Evolutionary conservation across 2,888 invertebrate species (phyloP).

Genomic region (Himalopsyche tibetana): DNA sequence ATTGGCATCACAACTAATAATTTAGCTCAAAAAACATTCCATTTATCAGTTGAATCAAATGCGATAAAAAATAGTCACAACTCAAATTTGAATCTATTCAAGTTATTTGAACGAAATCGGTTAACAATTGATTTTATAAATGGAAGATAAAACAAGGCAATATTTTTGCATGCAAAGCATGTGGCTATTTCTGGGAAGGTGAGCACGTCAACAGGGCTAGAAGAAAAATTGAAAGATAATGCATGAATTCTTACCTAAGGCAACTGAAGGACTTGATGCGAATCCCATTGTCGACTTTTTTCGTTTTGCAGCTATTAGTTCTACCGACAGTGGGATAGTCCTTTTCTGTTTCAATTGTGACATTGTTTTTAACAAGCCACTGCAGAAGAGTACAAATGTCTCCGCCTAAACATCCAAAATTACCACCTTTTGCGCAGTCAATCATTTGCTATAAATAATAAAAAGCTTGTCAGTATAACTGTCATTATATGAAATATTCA

Average conservation of each 20-base stretch:
- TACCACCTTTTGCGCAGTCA: constrained; percentile 86
- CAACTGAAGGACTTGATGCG: constrained; percentile 79
- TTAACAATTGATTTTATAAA: too few relatives aligned
- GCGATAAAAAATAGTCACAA: too few relatives aligned
- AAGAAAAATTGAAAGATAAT: constrained; percentile 12
- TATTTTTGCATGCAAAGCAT: too few relatives aligned
- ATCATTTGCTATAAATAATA: constrained; percentile 78
- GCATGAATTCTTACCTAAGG: constrained; percentile 77
- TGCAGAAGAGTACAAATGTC: constrained; percentile 86
- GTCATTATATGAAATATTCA: too few relatives aligned
- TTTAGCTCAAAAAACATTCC: too few relatives aligned
- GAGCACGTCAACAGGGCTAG: too few relatives aligned
- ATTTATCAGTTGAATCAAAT: too few relatives aligned
- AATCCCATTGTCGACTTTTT: constrained; percentile 73
- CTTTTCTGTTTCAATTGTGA: constrained; percentile 77
- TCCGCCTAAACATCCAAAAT: constrained; percentile 87
- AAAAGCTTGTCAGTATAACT: not conserved
- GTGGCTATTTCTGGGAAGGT: too few relatives aligned
- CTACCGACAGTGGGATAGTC: constrained; percentile 81
- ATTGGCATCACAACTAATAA: too few relatives aligned
- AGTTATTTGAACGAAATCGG: too few relatives aligned
- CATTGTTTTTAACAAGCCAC: constrained; percentile 81
- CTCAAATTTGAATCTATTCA: too few relatives aligned
- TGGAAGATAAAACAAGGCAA: too few relatives aligned
- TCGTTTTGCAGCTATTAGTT: constrained; percentile 73